Evolutionary conservation across 2,113 vertebrate species (phyloP).

Genomic region (Syrmaticus mikado): DNA sequence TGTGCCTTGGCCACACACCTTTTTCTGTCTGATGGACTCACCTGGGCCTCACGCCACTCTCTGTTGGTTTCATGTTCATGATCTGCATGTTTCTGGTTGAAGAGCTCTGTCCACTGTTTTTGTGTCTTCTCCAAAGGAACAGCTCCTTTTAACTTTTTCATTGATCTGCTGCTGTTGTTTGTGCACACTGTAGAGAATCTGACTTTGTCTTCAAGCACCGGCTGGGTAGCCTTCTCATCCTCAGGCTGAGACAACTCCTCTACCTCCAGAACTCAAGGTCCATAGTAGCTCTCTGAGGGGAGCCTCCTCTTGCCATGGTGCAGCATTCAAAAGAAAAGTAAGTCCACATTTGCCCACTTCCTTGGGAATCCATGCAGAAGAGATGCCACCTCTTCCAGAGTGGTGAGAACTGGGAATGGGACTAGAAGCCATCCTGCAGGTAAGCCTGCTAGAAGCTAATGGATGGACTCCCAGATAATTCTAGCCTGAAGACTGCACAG

Average conservation of each 20-base stretch:
- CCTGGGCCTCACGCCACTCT: no score
- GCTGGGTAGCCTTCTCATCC: neutral
- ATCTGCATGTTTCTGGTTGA: no score
- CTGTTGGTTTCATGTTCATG: no score
- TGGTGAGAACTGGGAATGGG: neutral
- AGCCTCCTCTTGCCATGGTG: neutral
- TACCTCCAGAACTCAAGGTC: neutral
- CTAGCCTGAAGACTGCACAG: no score
- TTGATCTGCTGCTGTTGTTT: neutral
- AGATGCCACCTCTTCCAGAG: neutral
- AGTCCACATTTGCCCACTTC: neutral
- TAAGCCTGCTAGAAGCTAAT: neutral
- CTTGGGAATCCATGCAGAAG: neutral
- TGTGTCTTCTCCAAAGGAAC: neutral
- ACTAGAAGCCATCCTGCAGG: neutral
- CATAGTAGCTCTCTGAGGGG: neutral
- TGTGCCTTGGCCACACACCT: neutral
- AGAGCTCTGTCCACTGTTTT: no score
- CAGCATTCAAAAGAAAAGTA: neutral
- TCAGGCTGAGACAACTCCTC: neutral
- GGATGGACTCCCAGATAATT: no score
- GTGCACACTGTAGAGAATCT: neutral
- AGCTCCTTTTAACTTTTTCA: neutral
- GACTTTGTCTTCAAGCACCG: neutral
- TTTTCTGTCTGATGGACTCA: no score